Conservation (phyloP, 2,113 vertebrate genomes). For the Mus spicilegus region DNA sequence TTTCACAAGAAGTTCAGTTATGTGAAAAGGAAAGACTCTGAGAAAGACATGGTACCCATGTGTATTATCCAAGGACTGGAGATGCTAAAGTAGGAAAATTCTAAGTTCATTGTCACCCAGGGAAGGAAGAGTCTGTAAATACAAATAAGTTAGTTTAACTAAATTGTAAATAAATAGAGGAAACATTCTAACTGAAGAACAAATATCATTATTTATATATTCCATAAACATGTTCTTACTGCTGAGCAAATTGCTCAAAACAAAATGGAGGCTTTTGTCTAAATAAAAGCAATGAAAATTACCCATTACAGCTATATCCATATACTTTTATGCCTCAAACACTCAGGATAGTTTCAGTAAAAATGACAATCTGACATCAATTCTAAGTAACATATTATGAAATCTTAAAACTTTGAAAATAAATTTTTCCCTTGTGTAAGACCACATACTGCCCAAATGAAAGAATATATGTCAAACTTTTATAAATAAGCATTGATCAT, state of each 20-base stretch:
- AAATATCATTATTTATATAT: background rate
- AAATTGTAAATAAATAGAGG: background rate
- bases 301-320: background rate
- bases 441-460: background rate
- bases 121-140: background rate
- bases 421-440: background rate
- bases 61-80: background rate
- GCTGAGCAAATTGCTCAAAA: background rate
- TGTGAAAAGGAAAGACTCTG: background rate
- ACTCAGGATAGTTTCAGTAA: background rate
- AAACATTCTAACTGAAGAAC: background rate
- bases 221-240: background rate
- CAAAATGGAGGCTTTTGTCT: background rate
- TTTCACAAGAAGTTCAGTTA: background rate
- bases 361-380: constrained; percentile 39
- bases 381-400: constrained; percentile 44
- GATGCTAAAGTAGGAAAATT: background rate
- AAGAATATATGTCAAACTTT: background rate
- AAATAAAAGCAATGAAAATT: constrained; percentile 18
- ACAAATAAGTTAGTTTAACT: background rate
- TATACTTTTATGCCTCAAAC: background rate
- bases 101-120: too few species aligned
- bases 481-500: background rate
- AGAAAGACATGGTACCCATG: too few species aligned
- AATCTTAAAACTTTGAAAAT: background rate